phyloP scores from a whole-genome alignment of 2,113 vertebrate species.

The Seriola rivoliana region DNA sequence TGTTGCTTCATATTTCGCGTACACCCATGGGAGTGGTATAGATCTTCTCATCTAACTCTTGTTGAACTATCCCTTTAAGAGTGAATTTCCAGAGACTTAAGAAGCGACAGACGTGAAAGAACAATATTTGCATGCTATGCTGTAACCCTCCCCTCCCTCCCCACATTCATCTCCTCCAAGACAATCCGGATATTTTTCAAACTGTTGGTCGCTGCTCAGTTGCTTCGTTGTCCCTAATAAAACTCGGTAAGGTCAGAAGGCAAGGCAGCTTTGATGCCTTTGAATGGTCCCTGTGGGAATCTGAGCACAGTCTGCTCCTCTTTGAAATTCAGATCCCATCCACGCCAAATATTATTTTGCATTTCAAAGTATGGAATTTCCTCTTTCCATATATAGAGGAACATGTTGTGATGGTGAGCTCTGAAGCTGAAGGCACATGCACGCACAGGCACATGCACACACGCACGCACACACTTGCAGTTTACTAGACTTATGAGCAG shows the following conservation, averaged over 20 bases:
- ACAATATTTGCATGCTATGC: neutral
- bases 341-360: slow-evolving; percentile 26
- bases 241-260: neutral
- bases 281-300: slow-evolving; percentile 7
- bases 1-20: neutral
- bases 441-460: neutral
- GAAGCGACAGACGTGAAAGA: neutral
- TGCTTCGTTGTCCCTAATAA: neutral
- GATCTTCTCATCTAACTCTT: neutral
- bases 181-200: neutral
- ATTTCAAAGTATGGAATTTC: slow-evolving; percentile 32
- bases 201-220: neutral
- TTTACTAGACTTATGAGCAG: neutral
- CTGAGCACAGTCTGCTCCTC: neutral
- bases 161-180: neutral
- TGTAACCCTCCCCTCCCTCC: neutral
- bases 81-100: neutral
- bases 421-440: neutral
- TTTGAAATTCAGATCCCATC: slow-evolving; percentile 36
- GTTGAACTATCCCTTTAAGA: neutral
- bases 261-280: slow-evolving; percentile 1
- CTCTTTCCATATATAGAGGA: neutral
- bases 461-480: neutral
- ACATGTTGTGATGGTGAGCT: neutral
- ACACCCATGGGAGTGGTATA: no score